Evolutionary conservation across 2,888 invertebrate genomes (phyloP).

Genomic region (Dryomyza anilis): DNA sequence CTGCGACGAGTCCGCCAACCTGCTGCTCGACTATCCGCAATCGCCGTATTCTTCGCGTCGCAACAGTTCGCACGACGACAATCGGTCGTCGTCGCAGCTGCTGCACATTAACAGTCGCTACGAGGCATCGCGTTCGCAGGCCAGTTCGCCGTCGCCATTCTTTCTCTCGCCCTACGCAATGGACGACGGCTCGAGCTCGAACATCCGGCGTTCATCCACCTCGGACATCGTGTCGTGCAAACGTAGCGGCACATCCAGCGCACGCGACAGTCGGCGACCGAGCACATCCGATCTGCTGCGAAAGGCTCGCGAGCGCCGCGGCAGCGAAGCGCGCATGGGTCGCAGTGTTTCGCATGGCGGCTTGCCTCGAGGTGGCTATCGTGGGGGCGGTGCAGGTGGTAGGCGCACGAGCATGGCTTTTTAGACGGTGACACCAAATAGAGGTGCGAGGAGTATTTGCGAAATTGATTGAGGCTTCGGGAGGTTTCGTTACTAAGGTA

Average conservation of each 20-base stretch:
- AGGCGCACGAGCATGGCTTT: slow-evolving; percentile 61
- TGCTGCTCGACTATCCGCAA: slow-evolving; percentile 54
- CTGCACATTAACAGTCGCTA: slow-evolving; percentile 44
- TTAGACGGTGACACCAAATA: too few species aligned
- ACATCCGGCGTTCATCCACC: slow-evolving; percentile 59
- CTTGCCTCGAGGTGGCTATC: slow-evolving; percentile 49
- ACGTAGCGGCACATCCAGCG: slow-evolving; percentile 46
- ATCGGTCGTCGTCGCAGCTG: slow-evolving; percentile 49
- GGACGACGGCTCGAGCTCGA: slow-evolving; percentile 36
- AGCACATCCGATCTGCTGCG: slow-evolving; percentile 59
- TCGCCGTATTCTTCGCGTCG: slow-evolving; percentile 54
- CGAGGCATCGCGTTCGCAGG: slow-evolving; percentile 48
- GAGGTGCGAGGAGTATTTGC: too few species aligned
- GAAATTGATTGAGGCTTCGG: too few species aligned
- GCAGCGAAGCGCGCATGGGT: slow-evolving; percentile 58
- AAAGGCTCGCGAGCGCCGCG: slow-evolving; percentile 57
- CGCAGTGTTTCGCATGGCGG: slow-evolving; percentile 60
- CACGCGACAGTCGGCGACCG: slow-evolving; percentile 53
- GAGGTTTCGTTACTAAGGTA: too few species aligned
- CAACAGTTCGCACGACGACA: slow-evolving; percentile 47
- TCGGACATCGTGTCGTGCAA: slow-evolving; percentile 58
- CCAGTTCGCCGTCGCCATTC: slow-evolving; percentile 52
- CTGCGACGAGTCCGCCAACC: slow-evolving; percentile 48
- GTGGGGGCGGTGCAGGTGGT: slow-evolving; percentile 46
- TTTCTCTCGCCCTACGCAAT: slow-evolving; percentile 54